These are phyloP conservation scores for Arnoldichthys spilopterus DNA, from an alignment of 2,797 vertebrate genomes.

Conservation along the genomic window DNA sequence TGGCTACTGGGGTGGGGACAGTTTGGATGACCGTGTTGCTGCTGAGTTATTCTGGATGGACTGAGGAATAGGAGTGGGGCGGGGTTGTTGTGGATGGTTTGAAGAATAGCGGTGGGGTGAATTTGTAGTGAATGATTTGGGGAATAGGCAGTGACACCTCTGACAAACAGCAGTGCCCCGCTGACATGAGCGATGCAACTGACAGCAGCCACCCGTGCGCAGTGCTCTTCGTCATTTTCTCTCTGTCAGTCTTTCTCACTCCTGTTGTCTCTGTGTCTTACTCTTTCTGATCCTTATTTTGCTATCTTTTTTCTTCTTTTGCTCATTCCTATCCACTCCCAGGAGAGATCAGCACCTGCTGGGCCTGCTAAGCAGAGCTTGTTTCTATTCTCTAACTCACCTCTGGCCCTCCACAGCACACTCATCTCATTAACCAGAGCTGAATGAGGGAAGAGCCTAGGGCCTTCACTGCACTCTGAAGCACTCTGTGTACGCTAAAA, in stretches of 20 bases:
- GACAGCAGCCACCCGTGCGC: slow-evolving; percentile 8
- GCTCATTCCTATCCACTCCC: not conserved
- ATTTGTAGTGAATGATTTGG: not conserved
- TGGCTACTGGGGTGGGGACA: too few relatives aligned
- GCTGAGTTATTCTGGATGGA: too few relatives aligned
- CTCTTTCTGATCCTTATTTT: not conserved
- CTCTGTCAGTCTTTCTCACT: slow-evolving; percentile 2
- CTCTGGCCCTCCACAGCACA: slow-evolving; percentile 16
- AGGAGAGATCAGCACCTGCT: slow-evolving; percentile 6
- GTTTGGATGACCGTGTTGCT: too few relatives aligned
- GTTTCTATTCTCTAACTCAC: slow-evolving; percentile 34
- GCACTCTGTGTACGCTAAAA: not conserved
- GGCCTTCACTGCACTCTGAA: not conserved
- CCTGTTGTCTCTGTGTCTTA: not conserved
- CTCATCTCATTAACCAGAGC: slow-evolving; percentile 17
- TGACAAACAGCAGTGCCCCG: not conserved
- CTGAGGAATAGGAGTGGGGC: too few relatives aligned
- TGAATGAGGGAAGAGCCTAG: slow-evolving; percentile 13
- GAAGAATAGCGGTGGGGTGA: not conserved
- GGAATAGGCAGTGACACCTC: slow-evolving; percentile 8
- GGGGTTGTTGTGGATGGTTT: not conserved
- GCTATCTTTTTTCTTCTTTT: not conserved
- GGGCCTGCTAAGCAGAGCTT: slow-evolving; percentile 12
- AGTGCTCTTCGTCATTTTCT: slow-evolving; percentile 11
- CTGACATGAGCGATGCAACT: slow-evolving; percentile 11